Conservation (phyloP, 2,797 vertebrate genomes). For the Morelia viridis region DNA sequence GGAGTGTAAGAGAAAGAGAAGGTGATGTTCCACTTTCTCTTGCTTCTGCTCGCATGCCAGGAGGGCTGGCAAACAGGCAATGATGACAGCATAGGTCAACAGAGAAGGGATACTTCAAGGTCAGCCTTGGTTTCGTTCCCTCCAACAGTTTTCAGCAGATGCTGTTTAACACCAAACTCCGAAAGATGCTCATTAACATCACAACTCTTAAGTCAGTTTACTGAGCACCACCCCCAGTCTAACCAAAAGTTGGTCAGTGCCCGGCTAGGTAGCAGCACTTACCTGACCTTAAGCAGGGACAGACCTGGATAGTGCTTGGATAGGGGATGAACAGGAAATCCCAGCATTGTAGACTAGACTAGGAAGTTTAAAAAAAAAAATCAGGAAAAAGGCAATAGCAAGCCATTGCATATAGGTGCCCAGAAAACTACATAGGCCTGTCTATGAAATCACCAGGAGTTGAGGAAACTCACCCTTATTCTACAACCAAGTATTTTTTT, state of each 20-base stretch:
- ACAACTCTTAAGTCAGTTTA: not conserved
- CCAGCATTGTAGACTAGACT: not conserved
- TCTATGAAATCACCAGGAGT: not conserved
- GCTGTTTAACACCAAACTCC: not conserved
- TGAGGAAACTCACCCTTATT: not conserved
- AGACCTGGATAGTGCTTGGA: not conserved
- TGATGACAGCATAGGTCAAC: not conserved
- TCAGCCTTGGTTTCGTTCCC: not conserved
- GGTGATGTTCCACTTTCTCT: not conserved
- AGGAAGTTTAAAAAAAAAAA: not conserved
- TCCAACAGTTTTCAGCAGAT: not conserved
- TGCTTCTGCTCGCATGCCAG: not conserved
- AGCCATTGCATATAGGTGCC: not conserved
- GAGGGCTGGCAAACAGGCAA: not conserved
- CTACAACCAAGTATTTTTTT: not conserved
- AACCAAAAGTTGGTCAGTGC: not conserved
- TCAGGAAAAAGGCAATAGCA: not conserved
- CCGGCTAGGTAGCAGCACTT: not conserved
- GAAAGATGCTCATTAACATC: not conserved
- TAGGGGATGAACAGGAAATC: not conserved
- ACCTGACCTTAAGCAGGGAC: not conserved
- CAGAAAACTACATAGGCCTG: not conserved
- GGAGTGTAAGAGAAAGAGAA: not conserved
- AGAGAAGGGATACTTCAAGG: not conserved
- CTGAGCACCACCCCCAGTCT: too few species aligned